These are phyloP conservation scores for Sminthurinus signatus DNA, from an alignment of 1,140 invertebrate species.

Conservation along the genomic window DNA sequence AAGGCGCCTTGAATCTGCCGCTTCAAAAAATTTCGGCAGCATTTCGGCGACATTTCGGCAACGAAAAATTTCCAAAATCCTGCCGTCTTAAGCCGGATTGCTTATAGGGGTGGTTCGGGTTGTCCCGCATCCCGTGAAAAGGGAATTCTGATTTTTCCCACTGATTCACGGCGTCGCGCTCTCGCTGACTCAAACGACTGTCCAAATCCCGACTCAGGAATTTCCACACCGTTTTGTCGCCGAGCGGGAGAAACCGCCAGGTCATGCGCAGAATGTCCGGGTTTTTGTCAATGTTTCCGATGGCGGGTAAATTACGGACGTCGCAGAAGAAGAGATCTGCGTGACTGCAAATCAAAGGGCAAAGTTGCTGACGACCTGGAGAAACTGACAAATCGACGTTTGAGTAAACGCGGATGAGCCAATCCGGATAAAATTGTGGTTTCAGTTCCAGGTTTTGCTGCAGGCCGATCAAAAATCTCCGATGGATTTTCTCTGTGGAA, in stretches of 20 bases:
- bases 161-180: slow-evolving; percentile 41
- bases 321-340: background rate
- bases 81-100: no score
- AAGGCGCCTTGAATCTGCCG: no score
- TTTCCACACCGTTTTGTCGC: slow-evolving; percentile 29
- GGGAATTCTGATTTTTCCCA: slow-evolving; percentile 37
- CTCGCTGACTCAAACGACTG: slow-evolving; percentile 25
- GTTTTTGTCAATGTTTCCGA: background rate
- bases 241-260: slow-evolving; percentile 38
- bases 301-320: background rate
- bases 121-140: slow-evolving; percentile 43
- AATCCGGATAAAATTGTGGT: slow-evolving; percentile 26
- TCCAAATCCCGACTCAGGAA: slow-evolving; percentile 39
- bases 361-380: background rate
- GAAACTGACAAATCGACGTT: slow-evolving; percentile 7
- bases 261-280: slow-evolving; percentile 5
- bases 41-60: no score
- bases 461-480: slow-evolving; percentile 2
- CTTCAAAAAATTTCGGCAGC: no score
- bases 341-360: background rate
- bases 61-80: no score
- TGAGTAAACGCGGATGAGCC: slow-evolving; percentile 37
- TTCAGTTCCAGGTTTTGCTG: slow-evolving; percentile 15
- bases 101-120: slow-evolving; percentile 19
- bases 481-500: background rate